Evolutionary conservation across 1,140 invertebrate genomes (phyloP), one percentile per base, ranked within the genome.

Genomic region (Cydia fagiglandana): DNA sequence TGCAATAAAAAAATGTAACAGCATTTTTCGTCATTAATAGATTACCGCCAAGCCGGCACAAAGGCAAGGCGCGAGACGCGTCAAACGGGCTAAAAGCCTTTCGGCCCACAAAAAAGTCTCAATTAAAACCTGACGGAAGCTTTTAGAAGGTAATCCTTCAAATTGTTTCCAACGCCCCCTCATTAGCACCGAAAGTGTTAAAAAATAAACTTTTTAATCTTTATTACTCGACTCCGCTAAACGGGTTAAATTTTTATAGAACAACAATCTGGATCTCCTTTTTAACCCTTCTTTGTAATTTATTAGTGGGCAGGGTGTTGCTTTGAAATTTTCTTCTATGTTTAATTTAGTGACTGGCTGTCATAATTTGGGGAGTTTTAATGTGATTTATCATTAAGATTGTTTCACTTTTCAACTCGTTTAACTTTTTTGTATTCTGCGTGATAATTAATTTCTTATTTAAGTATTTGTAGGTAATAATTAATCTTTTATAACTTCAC

Each of bases 121-220:
- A 92, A 92, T 92, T 92, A 92, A 92, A 92, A 84, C 83, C 90
- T 88, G 89, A 91, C 89, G 91, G 89, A 92, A 92, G 89, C 91
- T 92, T 92, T 92, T 92, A 92, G 91, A 90, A 88, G 88, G 91
- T 91, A 92, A 92, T 92, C 91, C 89, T 88, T 92, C 91, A 92
- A 92, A 92, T 92, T 92, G 91, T 92, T 92, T 92, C 86, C 88
- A 88, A 90, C 90, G 87, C 91, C 91, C 90, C 89, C 87, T 92
- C 90, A 92, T 92, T 92, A 92, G 85, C 91, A 88, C 91, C 86
- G 86, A 90, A 88, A 92, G 89, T 92, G 91, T 92, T 92, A 92
- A 92, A 92, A 91, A 90, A 90, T 91, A 91, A 92, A 91, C 90
- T 92, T 92, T 91, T 92, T 92, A 92, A 92, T 92, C 90, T 92